Evolutionary conservation across 2,888 invertebrate genomes (phyloP), one percentile per base, ranked within the genome.

Genomic region (Archips xylosteana): DNA sequence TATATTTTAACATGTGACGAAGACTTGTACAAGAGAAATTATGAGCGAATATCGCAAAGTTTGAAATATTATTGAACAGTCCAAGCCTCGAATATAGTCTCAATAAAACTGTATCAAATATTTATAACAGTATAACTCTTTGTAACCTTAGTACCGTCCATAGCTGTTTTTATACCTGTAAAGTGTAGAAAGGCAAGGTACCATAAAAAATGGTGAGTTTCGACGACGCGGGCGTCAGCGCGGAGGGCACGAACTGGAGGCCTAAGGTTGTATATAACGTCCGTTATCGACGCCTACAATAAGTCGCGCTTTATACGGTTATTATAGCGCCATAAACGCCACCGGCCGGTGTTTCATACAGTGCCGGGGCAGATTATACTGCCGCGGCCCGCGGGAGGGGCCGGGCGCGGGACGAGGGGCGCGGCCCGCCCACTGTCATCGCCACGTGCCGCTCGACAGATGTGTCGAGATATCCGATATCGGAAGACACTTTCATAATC

Each of bases 291-390:
- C 89, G 91, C 89, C 90, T 91, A 92, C 93, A 94, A 94, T 93
- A 94, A 94, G 93, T 94, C 92, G 92, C 90, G 88, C 94, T 95
- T 94, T 94, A 94, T 94, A 94, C 87, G 92, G 92, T 93, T 94
- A 95, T 94, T 94, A 94, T 94, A 92, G 93, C 90, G 87, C 90
- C 89, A 93, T 94, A 94, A 94, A 92, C 89, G 92, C 90, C 93
- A 92, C 92, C 92, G 93, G 94, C 89, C 92, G 90, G 90, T 92
- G 92, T 92, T 92, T 92, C 92, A 94, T 94, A 92, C 91, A 92
- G 90, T 92, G 87, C 89, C 88, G 87, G 87, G 90, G 89, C 92
- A 91, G 91, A 91, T 92, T 93, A 92, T 92, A 90, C 91, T 88
- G 90, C 89, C 89, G 87, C 85, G 87, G 88, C 87, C 87, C 89